These are phyloP conservation scores for Mustela nigripes DNA, from an alignment of 2,113 vertebrate genomes.

Conservation along the genomic window DNA sequence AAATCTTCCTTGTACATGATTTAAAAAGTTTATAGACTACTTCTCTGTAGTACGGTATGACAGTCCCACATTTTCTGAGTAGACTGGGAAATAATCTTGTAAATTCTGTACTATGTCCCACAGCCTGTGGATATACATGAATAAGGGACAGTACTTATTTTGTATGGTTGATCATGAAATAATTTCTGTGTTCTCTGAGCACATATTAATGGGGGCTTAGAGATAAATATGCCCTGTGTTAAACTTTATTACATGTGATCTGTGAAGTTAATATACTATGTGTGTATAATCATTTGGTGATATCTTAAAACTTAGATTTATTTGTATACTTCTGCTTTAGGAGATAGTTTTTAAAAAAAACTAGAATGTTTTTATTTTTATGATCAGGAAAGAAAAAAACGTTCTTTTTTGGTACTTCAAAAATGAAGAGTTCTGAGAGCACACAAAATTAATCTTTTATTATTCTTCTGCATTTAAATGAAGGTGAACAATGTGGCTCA, in stretches of 20 bases:
- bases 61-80: background rate
- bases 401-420: conserved; percentile 6
- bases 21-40: background rate
- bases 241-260: background rate
- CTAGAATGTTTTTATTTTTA: conserved; percentile 16
- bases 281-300: background rate
- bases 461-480: conserved; percentile 10
- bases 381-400: background rate
- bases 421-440: conserved; percentile 5
- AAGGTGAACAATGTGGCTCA: background rate
- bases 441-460: conserved; percentile 22
- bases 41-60: background rate
- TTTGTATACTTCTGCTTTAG: conserved; percentile 5
- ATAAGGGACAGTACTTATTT: background rate
- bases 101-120: background rate
- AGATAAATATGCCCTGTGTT: background rate
- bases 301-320: background rate
- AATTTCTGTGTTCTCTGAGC: conserved; percentile 45
- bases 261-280: background rate
- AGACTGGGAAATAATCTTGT: background rate
- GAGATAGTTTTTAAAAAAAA: background rate
- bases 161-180: conserved; percentile 24
- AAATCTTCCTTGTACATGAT: background rate
- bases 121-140: background rate
- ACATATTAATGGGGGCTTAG: background rate